phyloP scores from a whole-genome alignment of 2,113 vertebrate genomes.

The Gobiocypris rarus region DNA sequence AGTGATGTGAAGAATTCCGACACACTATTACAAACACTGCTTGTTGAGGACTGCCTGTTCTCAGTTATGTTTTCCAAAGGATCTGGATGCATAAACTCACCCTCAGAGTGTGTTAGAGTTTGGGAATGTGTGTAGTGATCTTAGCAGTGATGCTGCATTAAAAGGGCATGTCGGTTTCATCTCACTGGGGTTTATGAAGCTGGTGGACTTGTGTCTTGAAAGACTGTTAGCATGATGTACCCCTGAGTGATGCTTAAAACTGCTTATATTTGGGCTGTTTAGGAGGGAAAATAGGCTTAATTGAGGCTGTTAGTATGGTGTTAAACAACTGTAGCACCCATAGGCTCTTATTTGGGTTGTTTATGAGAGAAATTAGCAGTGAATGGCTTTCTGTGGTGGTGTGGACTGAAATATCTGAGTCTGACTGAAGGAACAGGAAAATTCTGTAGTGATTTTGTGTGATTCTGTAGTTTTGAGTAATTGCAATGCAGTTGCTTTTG shows the following conservation, averaged over 20 bases:
- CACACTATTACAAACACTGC: slow-evolving; percentile 2
- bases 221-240: neutral
- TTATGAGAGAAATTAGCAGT: neutral
- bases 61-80: slow-evolving; percentile 11
- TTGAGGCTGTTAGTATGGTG: neutral
- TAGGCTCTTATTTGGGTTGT: neutral
- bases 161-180: slow-evolving; percentile 5
- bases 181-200: neutral
- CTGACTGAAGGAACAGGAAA: neutral
- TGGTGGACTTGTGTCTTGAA: neutral
- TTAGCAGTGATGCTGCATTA: slow-evolving; percentile 22
- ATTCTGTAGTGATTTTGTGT: slow-evolving; percentile 43
- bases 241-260: neutral
- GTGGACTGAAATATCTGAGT: slow-evolving; percentile 4
- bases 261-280: neutral
- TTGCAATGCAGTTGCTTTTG: neutral
- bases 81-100: neutral
- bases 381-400: neutral
- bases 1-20: slow-evolving; percentile 3
- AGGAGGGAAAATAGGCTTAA: neutral
- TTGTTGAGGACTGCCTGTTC: neutral
- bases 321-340: neutral
- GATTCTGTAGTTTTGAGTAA: slow-evolving; percentile 20
- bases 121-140: slow-evolving; percentile 3
- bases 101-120: neutral